These are phyloP conservation scores for Ahaetulla prasina DNA, from an alignment of 2,113 vertebrate species.

Conservation along the genomic window DNA sequence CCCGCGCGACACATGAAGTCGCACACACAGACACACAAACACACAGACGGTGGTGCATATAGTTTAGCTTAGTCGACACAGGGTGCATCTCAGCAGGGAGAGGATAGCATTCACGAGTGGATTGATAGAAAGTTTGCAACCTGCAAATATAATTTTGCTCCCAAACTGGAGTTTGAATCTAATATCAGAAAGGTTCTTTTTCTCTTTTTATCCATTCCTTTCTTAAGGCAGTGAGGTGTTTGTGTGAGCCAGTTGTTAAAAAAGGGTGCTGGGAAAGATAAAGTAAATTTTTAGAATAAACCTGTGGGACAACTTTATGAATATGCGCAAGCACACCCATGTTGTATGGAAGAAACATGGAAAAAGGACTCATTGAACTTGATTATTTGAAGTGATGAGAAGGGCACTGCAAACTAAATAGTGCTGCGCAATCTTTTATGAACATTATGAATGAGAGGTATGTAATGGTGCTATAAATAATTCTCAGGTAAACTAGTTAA, in stretches of 20 bases:
- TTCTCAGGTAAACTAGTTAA: neutral
- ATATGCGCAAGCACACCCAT: no score
- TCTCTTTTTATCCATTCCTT: neutral
- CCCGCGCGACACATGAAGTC: neutral
- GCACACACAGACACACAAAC: no score
- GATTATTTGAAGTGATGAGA: neutral
- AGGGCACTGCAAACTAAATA: neutral
- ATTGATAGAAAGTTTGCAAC: neutral
- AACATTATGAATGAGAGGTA: neutral
- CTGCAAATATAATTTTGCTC: neutral
- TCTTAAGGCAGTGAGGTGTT: neutral
- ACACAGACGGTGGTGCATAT: no score
- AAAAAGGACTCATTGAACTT: neutral
- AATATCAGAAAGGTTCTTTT: neutral
- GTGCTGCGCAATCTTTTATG: neutral
- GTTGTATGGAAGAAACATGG: neutral
- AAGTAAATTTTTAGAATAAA: neutral
- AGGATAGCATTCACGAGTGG: neutral
- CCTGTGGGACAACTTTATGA: neutral
- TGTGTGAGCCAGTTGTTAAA: neutral
- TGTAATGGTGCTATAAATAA: neutral
- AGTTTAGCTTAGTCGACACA: neutral
- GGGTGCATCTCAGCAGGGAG: no score
- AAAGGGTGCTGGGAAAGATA: neutral
- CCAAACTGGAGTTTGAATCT: neutral